A percentile compares a stretch with the other conserved stretches of the same genome.
These are phyloP conservation scores for Cephonodes hylas DNA, from an alignment of 2,888 invertebrate species.

Conservation along the genomic window DNA sequence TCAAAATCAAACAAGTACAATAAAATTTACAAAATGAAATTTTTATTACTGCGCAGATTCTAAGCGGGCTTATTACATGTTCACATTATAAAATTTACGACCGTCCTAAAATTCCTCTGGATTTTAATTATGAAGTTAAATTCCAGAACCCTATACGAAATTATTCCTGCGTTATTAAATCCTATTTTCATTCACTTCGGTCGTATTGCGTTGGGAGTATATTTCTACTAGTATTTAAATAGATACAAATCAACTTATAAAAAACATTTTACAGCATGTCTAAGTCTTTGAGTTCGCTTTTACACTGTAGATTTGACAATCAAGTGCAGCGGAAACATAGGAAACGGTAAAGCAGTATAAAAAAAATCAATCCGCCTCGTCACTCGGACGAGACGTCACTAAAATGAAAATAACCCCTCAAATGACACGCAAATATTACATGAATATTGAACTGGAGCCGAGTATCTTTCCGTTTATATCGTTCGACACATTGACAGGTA, in stretches of 20 bases:
- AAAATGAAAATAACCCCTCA: background rate
- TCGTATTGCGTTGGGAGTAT: background rate
- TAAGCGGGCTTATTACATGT: background rate
- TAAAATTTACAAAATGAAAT: background rate
- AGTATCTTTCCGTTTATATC: background rate
- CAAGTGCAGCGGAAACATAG: background rate
- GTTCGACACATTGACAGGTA: constrained; percentile 1
- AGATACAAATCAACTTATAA: no score
- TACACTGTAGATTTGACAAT: no score
- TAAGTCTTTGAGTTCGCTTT: no score
- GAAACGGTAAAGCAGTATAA: background rate
- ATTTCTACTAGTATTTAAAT: no score
- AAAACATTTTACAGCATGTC: no score
- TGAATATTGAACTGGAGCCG: background rate
- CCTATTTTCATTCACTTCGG: background rate
- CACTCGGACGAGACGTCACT: background rate
- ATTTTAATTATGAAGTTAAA: background rate
- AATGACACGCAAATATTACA: background rate
- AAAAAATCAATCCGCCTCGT: background rate
- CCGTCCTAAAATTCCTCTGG: background rate
- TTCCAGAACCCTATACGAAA: background rate
- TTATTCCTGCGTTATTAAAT: background rate
- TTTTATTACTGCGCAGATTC: background rate
- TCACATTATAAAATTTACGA: constrained; percentile 16
- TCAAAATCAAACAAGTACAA: background rate